Percentiles rank a stretch among this genome's conserved stretches.
These are phyloP conservation scores for Dipus sagitta DNA, from an alignment of 2,797 vertebrate genomes.

Conservation along the genomic window DNA sequence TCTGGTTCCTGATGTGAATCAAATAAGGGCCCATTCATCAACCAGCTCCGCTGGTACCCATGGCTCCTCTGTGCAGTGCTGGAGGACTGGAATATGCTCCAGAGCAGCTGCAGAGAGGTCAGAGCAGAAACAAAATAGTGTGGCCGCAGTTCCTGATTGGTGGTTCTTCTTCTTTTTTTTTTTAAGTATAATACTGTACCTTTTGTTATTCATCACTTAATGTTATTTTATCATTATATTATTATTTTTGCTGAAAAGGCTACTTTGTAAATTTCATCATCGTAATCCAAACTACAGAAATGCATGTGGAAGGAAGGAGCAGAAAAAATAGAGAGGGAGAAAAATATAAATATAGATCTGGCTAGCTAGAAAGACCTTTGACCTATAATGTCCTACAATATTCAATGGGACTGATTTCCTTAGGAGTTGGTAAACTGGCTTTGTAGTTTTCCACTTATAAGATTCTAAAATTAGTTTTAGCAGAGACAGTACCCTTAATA, in stretches of 20 bases:
- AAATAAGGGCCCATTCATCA: neutral
- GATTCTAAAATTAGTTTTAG: neutral
- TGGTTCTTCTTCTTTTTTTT: neutral
- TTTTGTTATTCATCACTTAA: constrained; percentile 7
- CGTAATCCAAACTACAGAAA: neutral
- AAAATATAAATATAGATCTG: neutral
- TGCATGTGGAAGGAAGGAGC: neutral
- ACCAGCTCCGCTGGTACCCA: neutral
- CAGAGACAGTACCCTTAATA: neutral
- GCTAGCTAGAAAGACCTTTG: neutral
- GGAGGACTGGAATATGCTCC: no score
- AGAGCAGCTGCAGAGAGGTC: neutral
- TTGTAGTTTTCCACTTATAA: neutral
- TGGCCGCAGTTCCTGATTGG: neutral
- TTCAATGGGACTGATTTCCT: neutral
- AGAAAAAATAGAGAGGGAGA: neutral
- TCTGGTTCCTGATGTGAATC: constrained; percentile 38
- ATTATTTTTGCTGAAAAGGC: neutral
- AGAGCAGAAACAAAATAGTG: neutral
- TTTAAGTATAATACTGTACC: neutral
- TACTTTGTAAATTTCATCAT: constrained; percentile 32
- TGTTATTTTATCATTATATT: neutral
- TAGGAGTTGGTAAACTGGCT: constrained; percentile 1
- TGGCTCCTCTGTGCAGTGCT: neutral
- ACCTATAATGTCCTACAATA: neutral